Base-by-base conservation (phyloP, 2,888 invertebrate species). In the Creontiades dilutus region DNA sequence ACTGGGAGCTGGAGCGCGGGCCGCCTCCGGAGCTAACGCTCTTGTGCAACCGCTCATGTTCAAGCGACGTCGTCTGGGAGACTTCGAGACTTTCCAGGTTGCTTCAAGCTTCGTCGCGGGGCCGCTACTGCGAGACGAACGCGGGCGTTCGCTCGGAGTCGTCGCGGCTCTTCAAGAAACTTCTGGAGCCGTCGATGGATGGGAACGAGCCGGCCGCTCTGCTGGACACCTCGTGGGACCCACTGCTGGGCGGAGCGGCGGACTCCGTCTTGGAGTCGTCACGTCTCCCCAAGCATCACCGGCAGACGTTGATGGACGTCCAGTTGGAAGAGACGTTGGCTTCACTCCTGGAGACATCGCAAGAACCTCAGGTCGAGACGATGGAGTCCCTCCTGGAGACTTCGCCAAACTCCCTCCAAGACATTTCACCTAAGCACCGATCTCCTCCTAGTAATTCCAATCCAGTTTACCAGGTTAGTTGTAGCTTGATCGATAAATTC, bases 11-110 rank as follows among this genome's bases (percentile, higher is more conserved):
- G 37, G 28, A 12, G 46, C 14, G 61, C 9, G 86, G 86, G 3
- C 47, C 46, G 14, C 86, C 68, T n/a, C 61, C 86, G 12, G 86
- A 86, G 23, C 48, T 86, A 19, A 86, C 86, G 14, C 75, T 86
- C 12, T 86, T 86, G 23, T 86, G 86, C 48, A 48, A 86, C 86
- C 14, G 75, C 46, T 75, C 37, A 14, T 86, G 86, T 19, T 86
- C 86, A 14, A 11, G 23, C 7, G 86, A 86, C 37, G 86, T 86
- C 75, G 37, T 86, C 47, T 11, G 47, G 75, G 86, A 86, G 46
- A 75, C 68, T 19, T 86, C 86, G 3, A 19, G 55, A n/a, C 61
- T 85, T 2, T 57, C 85, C 16, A 52, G 37, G 85, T 27, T 85
- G 57, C 61, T 85, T 27, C 52, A 28, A 11, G 68, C 19, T 0